phyloP scores from a whole-genome alignment of 2,888 invertebrate genomes.

The Spicauda simplicius region DNA sequence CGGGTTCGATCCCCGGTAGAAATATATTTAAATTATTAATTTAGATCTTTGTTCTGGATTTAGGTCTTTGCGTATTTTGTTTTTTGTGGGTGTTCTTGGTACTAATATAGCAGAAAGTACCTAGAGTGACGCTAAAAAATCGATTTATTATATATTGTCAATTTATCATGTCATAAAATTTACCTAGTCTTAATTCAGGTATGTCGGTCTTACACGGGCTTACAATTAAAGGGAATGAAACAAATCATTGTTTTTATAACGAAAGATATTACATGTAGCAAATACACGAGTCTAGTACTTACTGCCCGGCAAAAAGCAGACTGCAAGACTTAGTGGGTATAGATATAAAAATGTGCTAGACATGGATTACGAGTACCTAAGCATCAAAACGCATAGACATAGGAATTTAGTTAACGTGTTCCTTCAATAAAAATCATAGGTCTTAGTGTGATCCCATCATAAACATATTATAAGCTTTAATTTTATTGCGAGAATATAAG shows the following conservation, averaged over 20 bases:
- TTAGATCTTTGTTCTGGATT: too few species aligned
- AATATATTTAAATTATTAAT: too few species aligned
- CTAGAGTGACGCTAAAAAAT: too few species aligned
- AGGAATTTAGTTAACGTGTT: conserved; percentile 43
- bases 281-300: conserved; percentile 46
- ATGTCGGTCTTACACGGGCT: conserved; percentile 5
- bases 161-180: background rate
- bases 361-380: background rate
- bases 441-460: too few species aligned
- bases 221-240: conserved; percentile 30
- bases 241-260: conserved; percentile 42
- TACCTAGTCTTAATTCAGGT: background rate
- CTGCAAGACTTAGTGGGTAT: background rate
- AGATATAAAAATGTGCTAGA: conserved; percentile 18
- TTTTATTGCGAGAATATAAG: too few species aligned
- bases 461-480: too few species aligned
- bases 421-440: background rate
- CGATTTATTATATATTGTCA: too few species aligned
- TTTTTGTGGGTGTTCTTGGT: too few species aligned
- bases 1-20: too few species aligned
- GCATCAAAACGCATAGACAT: background rate
- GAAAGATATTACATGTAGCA: conserved; percentile 42
- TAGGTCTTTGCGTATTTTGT: too few species aligned
- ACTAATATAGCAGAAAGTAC: too few species aligned
- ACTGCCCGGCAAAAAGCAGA: conserved; percentile 10